A percentile compares a stretch with the other conserved stretches of the same genome.
Evolutionary conservation across 2,888 invertebrate species (phyloP).

Genomic region (Dicranocentrus wangi): DNA sequence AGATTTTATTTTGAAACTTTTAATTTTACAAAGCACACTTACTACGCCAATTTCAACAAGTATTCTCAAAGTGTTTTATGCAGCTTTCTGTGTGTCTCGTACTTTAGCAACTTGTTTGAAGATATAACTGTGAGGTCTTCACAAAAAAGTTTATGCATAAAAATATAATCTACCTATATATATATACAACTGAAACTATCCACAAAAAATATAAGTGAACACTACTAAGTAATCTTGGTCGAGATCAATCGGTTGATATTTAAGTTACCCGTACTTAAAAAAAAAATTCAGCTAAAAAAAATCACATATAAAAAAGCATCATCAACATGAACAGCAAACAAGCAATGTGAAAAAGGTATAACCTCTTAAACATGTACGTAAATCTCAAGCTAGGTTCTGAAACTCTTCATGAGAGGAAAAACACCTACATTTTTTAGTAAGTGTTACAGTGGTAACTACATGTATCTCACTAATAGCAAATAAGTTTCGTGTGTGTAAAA

Average conservation of each 20-base stretch:
- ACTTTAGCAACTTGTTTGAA: too few species aligned
- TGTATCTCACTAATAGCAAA: slow-evolving; percentile 20
- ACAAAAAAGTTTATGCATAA: slow-evolving; percentile 8
- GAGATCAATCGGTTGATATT: slow-evolving; percentile 36
- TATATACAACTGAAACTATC: neutral
- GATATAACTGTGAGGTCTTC: neutral
- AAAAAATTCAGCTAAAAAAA: neutral
- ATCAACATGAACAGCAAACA: slow-evolving; percentile 51
- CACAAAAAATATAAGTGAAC: neutral
- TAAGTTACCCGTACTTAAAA: neutral
- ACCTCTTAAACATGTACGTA: too few species aligned
- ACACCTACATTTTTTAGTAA: neutral
- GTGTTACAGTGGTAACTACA: neutral
- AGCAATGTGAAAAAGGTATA: neutral
- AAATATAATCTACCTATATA: too few species aligned
- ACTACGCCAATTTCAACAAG: too few species aligned
- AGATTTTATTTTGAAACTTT: too few species aligned
- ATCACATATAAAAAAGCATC: slow-evolving; percentile 22
- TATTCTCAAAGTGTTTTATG: too few species aligned
- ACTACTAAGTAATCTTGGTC: neutral
- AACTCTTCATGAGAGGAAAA: neutral
- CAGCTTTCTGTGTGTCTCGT: too few species aligned
- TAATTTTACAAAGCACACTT: too few species aligned
- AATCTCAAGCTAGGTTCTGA: neutral
- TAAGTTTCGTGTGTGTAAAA: slow-evolving; percentile 37